Conservation (phyloP, 2,113 vertebrate species). For the Ctenodactylus gundi region DNA sequence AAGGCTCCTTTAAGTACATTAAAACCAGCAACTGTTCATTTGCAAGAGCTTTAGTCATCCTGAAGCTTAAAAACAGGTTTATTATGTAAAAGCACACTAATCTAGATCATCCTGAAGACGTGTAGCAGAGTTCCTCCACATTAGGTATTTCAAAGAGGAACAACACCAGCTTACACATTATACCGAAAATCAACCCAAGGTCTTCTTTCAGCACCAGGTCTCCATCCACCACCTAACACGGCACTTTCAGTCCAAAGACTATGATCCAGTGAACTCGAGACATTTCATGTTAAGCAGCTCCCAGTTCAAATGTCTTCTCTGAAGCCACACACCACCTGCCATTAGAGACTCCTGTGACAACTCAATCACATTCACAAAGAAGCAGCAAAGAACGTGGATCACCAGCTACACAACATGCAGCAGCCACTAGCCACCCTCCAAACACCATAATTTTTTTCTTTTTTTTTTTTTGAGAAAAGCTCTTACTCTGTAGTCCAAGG, state of each 20-base stretch:
- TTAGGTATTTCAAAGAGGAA: constrained; percentile 19
- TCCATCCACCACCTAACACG: background rate
- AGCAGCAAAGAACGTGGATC: background rate
- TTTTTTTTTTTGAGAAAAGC: too few species aligned
- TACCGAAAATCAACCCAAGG: background rate
- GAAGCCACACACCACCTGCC: background rate
- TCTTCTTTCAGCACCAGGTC: background rate
- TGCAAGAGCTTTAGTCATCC: constrained; percentile 59
- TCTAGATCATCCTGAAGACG: constrained; percentile 52
- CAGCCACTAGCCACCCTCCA: background rate
- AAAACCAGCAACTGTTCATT: constrained; percentile 61
- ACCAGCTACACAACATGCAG: background rate
- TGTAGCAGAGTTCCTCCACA: constrained; percentile 32
- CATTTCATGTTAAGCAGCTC: background rate
- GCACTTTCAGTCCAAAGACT: constrained; percentile 20
- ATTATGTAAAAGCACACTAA: constrained; percentile 62
- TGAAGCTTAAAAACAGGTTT: constrained; percentile 61
- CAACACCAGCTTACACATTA: background rate
- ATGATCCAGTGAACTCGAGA: constrained; percentile 11
- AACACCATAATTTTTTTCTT: too few species aligned
- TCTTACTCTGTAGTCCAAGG: too few species aligned
- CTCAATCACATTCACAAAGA: background rate
- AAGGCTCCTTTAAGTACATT: constrained; percentile 57
- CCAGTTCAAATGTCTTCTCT: background rate
- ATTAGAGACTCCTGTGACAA: background rate